Evolutionary conservation across 2,888 invertebrate genomes (phyloP).

Genomic region (Cantharis lateralis): DNA sequence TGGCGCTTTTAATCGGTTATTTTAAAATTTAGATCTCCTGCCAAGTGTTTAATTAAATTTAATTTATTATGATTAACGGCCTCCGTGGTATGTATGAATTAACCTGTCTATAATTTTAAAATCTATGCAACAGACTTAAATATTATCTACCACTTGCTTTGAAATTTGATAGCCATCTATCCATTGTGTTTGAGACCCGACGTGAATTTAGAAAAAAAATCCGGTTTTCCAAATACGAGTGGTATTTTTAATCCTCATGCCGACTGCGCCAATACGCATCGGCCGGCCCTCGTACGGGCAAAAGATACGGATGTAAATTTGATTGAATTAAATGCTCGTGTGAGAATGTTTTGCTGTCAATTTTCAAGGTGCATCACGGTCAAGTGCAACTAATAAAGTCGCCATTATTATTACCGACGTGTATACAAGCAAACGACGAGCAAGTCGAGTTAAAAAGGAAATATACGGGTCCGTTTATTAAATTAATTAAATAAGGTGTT

Average conservation of each 20-base stretch:
- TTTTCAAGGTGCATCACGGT: background rate
- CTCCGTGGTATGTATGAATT: background rate
- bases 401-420: background rate
- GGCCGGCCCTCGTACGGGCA: background rate
- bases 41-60: slow-evolving; percentile 4
- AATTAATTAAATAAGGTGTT: slow-evolving; percentile 29
- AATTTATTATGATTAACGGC: slow-evolving; percentile 3
- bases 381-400: background rate
- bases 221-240: slow-evolving; percentile 32
- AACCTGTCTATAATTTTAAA: slow-evolving; percentile 22
- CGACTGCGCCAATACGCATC: background rate
- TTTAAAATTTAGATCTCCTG: background rate
- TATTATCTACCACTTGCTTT: slow-evolving; percentile 36
- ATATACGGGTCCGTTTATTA: slow-evolving; percentile 20
- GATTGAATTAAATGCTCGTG: background rate
- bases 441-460: background rate
- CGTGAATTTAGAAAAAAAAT: slow-evolving; percentile 40
- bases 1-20: background rate
- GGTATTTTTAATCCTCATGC: background rate
- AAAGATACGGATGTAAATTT: background rate
- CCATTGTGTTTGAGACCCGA: slow-evolving; percentile 33
- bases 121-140: slow-evolving; percentile 31
- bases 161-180: slow-evolving; percentile 39
- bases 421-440: background rate
- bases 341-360: background rate